A percentile compares a stretch with the other conserved stretches of the same genome.
Conservation (phyloP, 2,797 vertebrate genomes). For the Ctenopoma multispine region DNA sequence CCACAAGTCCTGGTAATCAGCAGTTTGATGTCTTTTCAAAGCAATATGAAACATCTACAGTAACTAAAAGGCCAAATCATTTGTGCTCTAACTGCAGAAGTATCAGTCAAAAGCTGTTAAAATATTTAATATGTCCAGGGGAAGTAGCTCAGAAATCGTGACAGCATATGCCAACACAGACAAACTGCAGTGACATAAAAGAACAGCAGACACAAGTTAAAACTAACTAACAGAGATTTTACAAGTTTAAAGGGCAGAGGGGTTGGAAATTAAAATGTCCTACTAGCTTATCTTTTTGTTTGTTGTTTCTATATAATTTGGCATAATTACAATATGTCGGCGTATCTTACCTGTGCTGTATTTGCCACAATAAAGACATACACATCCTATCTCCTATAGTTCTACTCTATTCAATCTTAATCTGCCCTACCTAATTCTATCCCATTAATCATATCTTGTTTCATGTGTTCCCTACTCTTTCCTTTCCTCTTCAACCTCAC, state of each 20-base stretch:
- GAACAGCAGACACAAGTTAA: constrained; percentile 18
- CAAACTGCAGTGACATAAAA: constrained; percentile 34
- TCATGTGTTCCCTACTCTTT: too few species aligned
- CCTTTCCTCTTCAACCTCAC: neutral
- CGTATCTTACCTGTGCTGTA: neutral
- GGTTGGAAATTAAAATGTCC: neutral
- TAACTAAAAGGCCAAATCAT: constrained; percentile 49
- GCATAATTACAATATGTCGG: neutral
- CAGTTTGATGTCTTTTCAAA: constrained; percentile 53
- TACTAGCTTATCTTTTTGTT: neutral
- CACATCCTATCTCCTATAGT: too few species aligned
- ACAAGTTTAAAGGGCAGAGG: constrained; percentile 12
- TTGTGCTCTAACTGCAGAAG: constrained; percentile 36
- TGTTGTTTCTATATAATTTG: neutral
- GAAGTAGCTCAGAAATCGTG: constrained; percentile 31
- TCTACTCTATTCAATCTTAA: neutral
- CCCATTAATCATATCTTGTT: neutral
- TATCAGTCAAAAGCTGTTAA: constrained; percentile 46
- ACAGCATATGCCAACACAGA: constrained; percentile 39
- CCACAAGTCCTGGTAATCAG: constrained; percentile 39
- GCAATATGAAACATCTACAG: constrained; percentile 44
- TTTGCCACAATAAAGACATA: neutral
- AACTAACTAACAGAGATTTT: constrained; percentile 27
- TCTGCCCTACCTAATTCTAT: neutral
- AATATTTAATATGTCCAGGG: constrained; percentile 55